Conservation (phyloP, 2,797 vertebrate species). For the Xerus rutilus region DNA sequence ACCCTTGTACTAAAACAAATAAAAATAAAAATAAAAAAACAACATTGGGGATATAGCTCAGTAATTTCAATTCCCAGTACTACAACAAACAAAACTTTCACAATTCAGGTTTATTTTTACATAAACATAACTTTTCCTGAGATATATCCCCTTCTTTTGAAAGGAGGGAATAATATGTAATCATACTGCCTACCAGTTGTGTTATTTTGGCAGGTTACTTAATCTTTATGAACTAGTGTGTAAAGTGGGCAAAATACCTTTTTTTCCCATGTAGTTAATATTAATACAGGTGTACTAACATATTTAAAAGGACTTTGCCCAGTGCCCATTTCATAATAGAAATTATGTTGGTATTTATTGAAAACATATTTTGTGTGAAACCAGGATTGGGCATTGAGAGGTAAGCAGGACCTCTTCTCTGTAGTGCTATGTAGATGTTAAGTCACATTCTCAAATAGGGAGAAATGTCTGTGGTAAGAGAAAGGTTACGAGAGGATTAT, state of each 20-base stretch:
- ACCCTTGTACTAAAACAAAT: too few species aligned
- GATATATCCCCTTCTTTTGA: neutral
- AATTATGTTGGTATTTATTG: neutral
- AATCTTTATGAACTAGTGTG: neutral
- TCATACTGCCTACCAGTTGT: neutral
- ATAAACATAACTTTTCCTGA: neutral
- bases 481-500: neutral
- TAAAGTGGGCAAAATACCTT: neutral
- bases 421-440: neutral
- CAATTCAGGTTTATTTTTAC: neutral
- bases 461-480: neutral
- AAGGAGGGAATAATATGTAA: neutral
- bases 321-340: neutral
- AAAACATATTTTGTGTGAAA: constrained; percentile 31
- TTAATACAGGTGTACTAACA: constrained; percentile 4
- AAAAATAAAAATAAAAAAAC: too few species aligned
- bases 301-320: constrained; percentile 13
- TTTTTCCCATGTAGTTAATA: constrained; percentile 38
- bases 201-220: constrained; percentile 34
- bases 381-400: neutral
- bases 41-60: neutral
- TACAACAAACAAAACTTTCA: neutral
- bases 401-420: neutral
- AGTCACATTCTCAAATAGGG: constrained; percentile 25
- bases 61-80: neutral